A percentile compares a stretch with the other conserved stretches of the same genome.
These are phyloP conservation scores for Clivina fossor DNA, from an alignment of 2,888 invertebrate species.

Conservation along the genomic window DNA sequence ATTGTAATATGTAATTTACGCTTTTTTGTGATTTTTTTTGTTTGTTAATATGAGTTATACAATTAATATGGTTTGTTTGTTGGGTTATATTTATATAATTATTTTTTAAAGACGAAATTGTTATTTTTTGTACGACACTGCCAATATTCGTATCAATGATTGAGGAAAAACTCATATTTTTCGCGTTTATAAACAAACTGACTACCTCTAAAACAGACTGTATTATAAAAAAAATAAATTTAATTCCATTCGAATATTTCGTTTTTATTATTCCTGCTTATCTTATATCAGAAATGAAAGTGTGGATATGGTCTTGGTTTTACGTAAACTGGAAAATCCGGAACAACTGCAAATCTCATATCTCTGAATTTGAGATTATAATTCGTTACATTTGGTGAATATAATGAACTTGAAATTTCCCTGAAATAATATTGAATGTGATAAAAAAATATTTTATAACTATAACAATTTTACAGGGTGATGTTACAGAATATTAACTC, in stretches of 20 bases:
- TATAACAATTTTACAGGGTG: too few species aligned
- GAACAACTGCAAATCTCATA: slow-evolving; percentile 8
- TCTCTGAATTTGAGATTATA: slow-evolving; percentile 6
- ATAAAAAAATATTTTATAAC: slow-evolving; percentile 1
- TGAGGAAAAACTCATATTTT: slow-evolving; percentile 10
- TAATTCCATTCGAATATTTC: neutral
- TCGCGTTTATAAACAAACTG: slow-evolving; percentile 27
- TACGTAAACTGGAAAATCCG: slow-evolving; percentile 13
- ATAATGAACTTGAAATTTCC: slow-evolving; percentile 5
- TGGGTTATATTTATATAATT: slow-evolving; percentile 7
- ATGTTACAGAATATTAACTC: too few species aligned
- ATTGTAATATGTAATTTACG: neutral
- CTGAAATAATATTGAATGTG: slow-evolving; percentile 10
- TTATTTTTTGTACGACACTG: slow-evolving; percentile 22
- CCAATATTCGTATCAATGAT: slow-evolving; percentile 17
- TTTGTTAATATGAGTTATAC: slow-evolving; percentile 2
- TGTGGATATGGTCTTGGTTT: slow-evolving; percentile 17
- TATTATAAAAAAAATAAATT: slow-evolving; percentile 4
- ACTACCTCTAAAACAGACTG: slow-evolving; percentile 32
- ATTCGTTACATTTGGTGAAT: slow-evolving; percentile 4
- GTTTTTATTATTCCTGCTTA: neutral
- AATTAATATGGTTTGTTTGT: too few species aligned
- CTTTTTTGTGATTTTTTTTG: slow-evolving; percentile 6
- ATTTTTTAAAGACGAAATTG: slow-evolving; percentile 7
- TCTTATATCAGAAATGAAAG: slow-evolving; percentile 20